These are phyloP conservation scores for Podarcis cretensis DNA, from an alignment of 2,113 vertebrate species.

Conservation along the genomic window DNA sequence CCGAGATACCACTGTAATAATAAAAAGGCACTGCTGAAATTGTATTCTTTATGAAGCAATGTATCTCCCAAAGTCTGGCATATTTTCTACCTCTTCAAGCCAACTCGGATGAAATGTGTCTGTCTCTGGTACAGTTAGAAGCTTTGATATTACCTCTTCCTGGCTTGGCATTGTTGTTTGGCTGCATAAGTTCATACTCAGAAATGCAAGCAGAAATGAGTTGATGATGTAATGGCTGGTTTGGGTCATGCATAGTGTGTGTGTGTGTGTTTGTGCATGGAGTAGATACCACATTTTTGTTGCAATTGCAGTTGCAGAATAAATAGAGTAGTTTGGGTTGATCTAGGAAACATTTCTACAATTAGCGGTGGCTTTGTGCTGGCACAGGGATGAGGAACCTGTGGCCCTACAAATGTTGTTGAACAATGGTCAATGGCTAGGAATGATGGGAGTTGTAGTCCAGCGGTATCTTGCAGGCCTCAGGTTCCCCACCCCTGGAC, in stretches of 20 bases:
- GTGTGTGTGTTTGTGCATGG: not conserved
- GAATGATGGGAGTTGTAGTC: not conserved
- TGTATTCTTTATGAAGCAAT: not conserved
- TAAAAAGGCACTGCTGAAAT: not conserved
- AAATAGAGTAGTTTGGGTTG: not conserved
- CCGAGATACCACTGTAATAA: no score
- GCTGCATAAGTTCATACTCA: not conserved
- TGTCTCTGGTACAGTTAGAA: not conserved
- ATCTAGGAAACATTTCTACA: not conserved
- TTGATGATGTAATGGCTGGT: not conserved
- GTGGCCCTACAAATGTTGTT: not conserved
- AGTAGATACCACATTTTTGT: not conserved
- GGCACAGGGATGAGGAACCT: not conserved
- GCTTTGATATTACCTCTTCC: not conserved
- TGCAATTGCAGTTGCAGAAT: not conserved
- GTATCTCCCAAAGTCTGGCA: not conserved
- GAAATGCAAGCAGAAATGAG: not conserved
- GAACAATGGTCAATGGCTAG: not conserved
- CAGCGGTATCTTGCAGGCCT: not conserved
- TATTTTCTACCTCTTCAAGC: not conserved
- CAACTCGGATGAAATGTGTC: not conserved
- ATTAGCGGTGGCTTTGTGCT: not conserved
- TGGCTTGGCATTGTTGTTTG: not conserved
- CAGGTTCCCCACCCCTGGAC: not conserved
- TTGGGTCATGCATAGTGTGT: not conserved